A percentile compares a stretch with the other conserved stretches of the same genome.
phyloP scores from a whole-genome alignment of 2,113 vertebrate genomes.

The Chloroceryle aenea region DNA sequence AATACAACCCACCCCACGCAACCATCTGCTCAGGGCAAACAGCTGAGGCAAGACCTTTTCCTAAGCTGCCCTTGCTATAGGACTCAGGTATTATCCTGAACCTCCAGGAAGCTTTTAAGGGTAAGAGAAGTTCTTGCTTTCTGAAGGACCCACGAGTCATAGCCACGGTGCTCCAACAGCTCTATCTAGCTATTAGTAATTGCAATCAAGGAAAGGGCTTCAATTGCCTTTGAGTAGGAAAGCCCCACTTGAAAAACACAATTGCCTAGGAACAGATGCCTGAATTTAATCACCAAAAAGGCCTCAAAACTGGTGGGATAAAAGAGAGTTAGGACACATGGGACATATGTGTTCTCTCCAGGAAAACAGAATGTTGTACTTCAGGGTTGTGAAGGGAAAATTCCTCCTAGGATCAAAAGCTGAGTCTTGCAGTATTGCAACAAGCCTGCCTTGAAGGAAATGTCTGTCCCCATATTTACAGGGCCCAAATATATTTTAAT shows the following conservation, averaged over 20 bases:
- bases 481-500: not conserved
- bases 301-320: not conserved
- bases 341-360: not conserved
- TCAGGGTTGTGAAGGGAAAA: not conserved
- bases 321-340: not conserved
- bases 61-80: not conserved
- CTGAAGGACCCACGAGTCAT: not conserved
- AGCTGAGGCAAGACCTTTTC: not conserved
- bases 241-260: not conserved
- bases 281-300: not conserved
- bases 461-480: not conserved
- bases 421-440: not conserved
- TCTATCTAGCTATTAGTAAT: not conserved
- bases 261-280: not conserved
- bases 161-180: not conserved
- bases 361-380: not conserved
- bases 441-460: not conserved
- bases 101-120: not conserved
- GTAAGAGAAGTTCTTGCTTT: not conserved
- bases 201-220: not conserved
- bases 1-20: not conserved
- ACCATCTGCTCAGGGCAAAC: not conserved
- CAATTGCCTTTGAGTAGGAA: not conserved
- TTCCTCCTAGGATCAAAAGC: not conserved
- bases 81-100: not conserved